Percentiles rank a stretch among this genome's conserved stretches.
Conservation (phyloP, 92 coral and sea anemone genomes). For the Phymanthus crucifer region DNA sequence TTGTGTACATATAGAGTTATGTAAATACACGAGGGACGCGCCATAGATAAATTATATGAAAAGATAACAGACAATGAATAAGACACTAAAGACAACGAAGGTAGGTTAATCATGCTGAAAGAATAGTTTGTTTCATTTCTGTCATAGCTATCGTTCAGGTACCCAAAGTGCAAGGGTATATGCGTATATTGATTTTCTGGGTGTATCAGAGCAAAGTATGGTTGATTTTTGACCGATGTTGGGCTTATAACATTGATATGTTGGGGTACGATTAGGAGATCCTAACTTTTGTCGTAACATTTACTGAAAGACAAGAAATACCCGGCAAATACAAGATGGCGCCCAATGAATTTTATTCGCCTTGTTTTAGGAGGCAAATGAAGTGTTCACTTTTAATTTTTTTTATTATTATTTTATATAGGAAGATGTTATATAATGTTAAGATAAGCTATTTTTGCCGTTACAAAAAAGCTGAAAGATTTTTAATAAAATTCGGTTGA, state of each 20-base stretch:
- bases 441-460: slow-evolving; percentile 18
- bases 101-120: background rate
- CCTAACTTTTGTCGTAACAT: background rate
- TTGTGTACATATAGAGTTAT: slow-evolving; percentile 29
- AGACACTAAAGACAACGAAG: background rate
- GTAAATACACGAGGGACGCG: slow-evolving; percentile 6
- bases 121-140: background rate
- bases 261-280: background rate
- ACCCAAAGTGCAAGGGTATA: background rate
- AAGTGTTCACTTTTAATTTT: background rate
- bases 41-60: slow-evolving; percentile 11
- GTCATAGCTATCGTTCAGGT: background rate
- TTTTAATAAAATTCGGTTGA: slow-evolving; percentile 19
- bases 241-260: background rate
- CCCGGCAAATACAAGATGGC: background rate
- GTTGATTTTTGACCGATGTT: slow-evolving; percentile 7
- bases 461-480: slow-evolving; percentile 17
- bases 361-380: slow-evolving; percentile 12
- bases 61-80: background rate
- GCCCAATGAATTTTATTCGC: background rate
- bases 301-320: background rate
- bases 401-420: background rate
- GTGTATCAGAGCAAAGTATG: slow-evolving; percentile 10
- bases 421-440: slow-evolving; percentile 1
- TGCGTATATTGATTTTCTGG: slow-evolving; percentile 1